Percentiles rank a stretch among this genome's conserved stretches.
phyloP scores from a whole-genome alignment of 2,113 vertebrate species.

The Alethe castanea region DNA sequence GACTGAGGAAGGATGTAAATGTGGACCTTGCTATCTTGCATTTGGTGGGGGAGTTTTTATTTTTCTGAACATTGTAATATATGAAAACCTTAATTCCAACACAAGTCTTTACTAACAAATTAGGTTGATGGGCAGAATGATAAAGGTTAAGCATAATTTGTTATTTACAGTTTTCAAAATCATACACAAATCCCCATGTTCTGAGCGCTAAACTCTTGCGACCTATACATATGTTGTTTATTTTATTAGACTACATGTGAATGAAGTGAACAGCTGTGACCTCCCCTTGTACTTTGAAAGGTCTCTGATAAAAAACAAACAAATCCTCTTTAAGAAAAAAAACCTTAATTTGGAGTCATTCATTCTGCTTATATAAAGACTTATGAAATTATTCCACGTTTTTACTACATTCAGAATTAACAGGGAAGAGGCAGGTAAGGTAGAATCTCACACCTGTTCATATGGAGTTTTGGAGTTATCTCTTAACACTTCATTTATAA shows the following conservation, averaged over 20 bases:
- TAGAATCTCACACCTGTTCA: background rate
- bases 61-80: background rate
- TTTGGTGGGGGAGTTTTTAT: background rate
- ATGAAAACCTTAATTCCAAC: background rate
- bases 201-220: background rate
- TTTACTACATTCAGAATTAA: background rate
- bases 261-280: constrained; percentile 50
- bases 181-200: background rate
- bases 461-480: background rate
- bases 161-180: constrained; percentile 28
- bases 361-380: background rate
- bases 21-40: background rate
- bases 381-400: background rate
- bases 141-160: background rate
- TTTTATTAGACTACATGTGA: constrained; percentile 17
- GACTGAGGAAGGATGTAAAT: constrained; percentile 2
- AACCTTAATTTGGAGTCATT: background rate
- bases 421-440: background rate
- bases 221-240: constrained; percentile 48
- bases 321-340: background rate
- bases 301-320: background rate
- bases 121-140: background rate
- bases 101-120: background rate
- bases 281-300: background rate
- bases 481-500: background rate